These are phyloP conservation scores for Loxodonta africana DNA, from an alignment of 2,113 vertebrate genomes.

Conservation along the genomic window DNA sequence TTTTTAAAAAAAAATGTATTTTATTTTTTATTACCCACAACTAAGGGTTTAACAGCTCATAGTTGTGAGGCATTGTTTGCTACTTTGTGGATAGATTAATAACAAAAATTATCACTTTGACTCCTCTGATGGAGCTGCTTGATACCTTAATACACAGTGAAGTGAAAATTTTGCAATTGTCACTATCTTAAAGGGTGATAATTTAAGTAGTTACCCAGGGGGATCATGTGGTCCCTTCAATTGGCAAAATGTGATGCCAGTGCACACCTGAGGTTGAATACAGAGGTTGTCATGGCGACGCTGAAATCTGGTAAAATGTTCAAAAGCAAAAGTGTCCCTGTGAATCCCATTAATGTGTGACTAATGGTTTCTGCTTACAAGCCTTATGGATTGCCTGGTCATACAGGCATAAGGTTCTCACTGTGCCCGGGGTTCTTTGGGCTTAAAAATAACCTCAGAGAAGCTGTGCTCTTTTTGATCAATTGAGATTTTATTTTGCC, in stretches of 20 bases:
- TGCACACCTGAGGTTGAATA: slow-evolving; percentile 62
- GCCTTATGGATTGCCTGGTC: background rate
- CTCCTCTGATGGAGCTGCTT: slow-evolving; percentile 55
- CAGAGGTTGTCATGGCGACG: slow-evolving; percentile 74
- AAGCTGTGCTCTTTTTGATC: background rate
- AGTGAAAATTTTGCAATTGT: slow-evolving; percentile 82
- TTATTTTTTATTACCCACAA: slow-evolving; percentile 52
- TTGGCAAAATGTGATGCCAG: slow-evolving; percentile 47
- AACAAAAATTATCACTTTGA: slow-evolving; percentile 80
- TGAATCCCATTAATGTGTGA: background rate
- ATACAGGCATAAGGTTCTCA: background rate
- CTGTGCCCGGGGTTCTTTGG: background rate
- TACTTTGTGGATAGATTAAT: slow-evolving; percentile 76
- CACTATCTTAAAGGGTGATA: slow-evolving; percentile 77
- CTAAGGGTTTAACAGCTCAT: slow-evolving; percentile 63
- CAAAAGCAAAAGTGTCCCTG: slow-evolving; percentile 8
- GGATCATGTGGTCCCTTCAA: slow-evolving; percentile 44
- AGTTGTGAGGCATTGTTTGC: slow-evolving; percentile 26
- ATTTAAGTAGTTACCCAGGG: slow-evolving; percentile 74
- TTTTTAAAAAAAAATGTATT: background rate
- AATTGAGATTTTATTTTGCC: background rate
- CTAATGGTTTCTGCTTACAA: background rate
- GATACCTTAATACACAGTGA: slow-evolving; percentile 73
- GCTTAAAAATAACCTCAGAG: background rate
- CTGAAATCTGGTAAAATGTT: slow-evolving; percentile 41